Conservation (phyloP, 2,888 invertebrate species). For the Plutella xylostella region DNA sequence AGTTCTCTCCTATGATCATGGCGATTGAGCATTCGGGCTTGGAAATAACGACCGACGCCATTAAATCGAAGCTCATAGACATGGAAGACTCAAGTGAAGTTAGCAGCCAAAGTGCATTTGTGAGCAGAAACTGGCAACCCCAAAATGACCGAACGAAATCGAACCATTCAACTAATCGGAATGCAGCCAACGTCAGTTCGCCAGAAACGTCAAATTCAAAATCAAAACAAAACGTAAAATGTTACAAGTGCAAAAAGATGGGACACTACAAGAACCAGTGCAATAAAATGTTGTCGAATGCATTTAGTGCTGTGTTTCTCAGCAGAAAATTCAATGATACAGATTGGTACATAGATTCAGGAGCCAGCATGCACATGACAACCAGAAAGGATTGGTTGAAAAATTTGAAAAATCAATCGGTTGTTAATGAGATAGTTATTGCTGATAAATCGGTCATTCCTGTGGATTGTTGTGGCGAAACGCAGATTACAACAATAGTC, state of each 20-base stretch:
- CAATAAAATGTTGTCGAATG: conserved; percentile 12
- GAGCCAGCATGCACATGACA: conserved; percentile 2
- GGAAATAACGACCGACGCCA: background rate
- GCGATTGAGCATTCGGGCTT: background rate
- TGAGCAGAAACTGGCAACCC: no score
- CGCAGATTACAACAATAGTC: conserved; percentile 6
- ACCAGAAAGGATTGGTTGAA: background rate
- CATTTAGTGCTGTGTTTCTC: conserved; percentile 16
- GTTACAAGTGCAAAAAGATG: conserved; percentile 10
- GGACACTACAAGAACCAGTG: conserved; percentile 12
- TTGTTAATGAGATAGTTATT: background rate
- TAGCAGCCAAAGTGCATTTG: no score
- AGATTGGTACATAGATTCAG: conserved; percentile 6
- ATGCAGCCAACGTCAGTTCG: background rate
- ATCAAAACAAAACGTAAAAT: conserved; percentile 5
- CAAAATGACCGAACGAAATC: no score
- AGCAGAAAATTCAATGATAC: conserved; percentile 11
- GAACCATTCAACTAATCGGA: no score
- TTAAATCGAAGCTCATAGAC: background rate
- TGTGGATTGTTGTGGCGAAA: conserved; percentile 9
- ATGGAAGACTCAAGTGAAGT: background rate
- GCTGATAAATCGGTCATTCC: conserved; percentile 8
- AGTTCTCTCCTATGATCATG: background rate
- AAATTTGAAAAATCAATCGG: background rate
- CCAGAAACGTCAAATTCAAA: background rate